Base-by-base conservation (phyloP, 2,797 vertebrate genomes). In the Eulemur rubriventer region DNA sequence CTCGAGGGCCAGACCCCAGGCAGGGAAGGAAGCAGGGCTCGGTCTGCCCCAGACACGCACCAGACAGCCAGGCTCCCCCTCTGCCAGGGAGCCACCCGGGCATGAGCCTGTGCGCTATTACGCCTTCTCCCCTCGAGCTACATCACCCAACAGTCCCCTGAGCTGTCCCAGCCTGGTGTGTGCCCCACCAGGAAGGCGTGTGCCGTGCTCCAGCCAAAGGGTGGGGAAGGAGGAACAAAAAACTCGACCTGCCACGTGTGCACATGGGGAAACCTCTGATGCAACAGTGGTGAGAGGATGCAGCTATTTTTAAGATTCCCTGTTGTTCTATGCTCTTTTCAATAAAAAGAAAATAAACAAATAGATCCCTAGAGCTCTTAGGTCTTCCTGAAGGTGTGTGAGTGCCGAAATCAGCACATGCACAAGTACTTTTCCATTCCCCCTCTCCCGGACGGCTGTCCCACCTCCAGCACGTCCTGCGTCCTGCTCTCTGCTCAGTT, bases 201-300 rank as follows among this genome's bases (percentile, higher is more conserved):
- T 6, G 17, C 8, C 8, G 8, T 0, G 43, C 43, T 43, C 43
- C 84, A 48, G 24, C 7, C 30, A 33, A 11, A 69, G 55, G 18
- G 12, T 28, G 8, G 13, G 35, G 14, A 52, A 61, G 12, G 46
- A 12, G 18, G 12, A 67, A 41, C 33, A 6, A n/a, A 43, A 61
- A 61, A 28, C 11, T 9, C 48, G 35, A 1, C 7, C n/a, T 10
- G 0, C 20, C 18, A 3, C 7, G 2, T 1, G 0, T 7, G 17
- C 18, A 0, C 22, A 0, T 17, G 43, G 18, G 26, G 89, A 59
- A 50, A 57, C 26, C 3, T 33, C 30, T 33, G 61, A 33, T 16
- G 33, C 30, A 16, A 41, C 13, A 55, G 73, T 17, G 13, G 4
- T 30, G n/a, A 89, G 24, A 9, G 13, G 33, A 12, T 0, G 4